phyloP scores from a whole-genome alignment of 2,113 vertebrate species.

The Nyctereutes procyonoides region DNA sequence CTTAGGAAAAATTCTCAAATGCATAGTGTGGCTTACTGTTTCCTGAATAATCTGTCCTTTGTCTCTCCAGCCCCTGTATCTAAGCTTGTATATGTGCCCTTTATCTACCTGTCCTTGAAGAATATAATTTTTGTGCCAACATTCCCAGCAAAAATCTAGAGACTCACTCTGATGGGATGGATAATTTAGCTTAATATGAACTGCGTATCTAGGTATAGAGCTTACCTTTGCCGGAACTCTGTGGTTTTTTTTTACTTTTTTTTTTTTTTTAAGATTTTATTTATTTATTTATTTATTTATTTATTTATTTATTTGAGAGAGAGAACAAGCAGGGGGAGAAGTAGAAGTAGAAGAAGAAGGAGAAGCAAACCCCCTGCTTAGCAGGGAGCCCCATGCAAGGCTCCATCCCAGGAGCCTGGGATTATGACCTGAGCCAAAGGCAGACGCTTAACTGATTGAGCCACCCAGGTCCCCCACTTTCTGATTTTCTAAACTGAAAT shows the following conservation, averaged over 20 bases:
- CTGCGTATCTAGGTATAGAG: not conserved
- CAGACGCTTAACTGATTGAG: too few species aligned
- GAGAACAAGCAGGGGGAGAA: too few species aligned
- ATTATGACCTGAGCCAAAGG: too few species aligned
- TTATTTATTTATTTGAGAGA: too few species aligned
- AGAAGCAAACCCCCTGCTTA: too few species aligned
- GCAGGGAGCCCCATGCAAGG: too few species aligned
- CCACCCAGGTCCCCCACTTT: too few species aligned
- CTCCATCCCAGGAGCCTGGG: too few species aligned
- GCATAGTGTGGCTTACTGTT: not conserved
- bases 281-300: too few species aligned
- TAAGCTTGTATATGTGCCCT: not conserved
- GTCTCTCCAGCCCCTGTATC: not conserved
- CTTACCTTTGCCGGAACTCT: not conserved
- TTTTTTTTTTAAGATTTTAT: too few species aligned
- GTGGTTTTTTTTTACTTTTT: not conserved
- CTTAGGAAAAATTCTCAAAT: not conserved
- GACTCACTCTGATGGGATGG: not conserved
- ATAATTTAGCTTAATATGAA: not conserved
- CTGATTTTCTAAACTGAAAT: not conserved
- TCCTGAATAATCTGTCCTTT: not conserved
- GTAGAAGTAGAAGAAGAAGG: too few species aligned
- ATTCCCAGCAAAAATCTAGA: not conserved
- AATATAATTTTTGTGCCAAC: not conserved
- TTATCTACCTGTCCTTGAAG: not conserved